Evolutionary conservation across 2,113 vertebrate genomes (phyloP), one percentile per base, ranked within the genome.

Genomic region (Aspidoscelis tigris): DNA sequence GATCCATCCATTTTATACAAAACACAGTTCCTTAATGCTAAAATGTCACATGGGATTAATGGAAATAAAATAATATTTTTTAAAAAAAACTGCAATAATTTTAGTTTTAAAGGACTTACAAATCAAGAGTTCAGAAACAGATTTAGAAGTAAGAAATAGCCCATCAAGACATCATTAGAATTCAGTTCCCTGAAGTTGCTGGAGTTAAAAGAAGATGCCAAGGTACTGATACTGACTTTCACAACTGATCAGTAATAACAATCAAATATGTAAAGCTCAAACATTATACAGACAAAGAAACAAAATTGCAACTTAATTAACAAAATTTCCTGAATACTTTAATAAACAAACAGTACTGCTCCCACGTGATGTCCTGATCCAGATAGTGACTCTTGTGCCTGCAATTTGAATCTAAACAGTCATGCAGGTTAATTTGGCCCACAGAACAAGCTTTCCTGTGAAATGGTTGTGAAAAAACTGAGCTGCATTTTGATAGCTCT

Each of bases 21-120:
- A 85, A 10, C 58, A 22, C 87, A 88, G 88, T 84, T 85, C 75
- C 24, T 93, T 89, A 71, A 75, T 84, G 66, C 84, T 89, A 93
- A 92, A 39, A 88, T 76, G 76, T 76, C 83, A 87, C 79, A 53
- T 88, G 89, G 77, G 20, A 50, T 89, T 91, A 82, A 80, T 80
- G 93, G 92, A 85, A 86, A 64, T 88, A 93, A 93, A 92, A 88
- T 50, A 92, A 88, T 50, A 50, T 50, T 50, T 50, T 50, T 50
- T 9, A 2, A 2, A 50, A 50, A 50, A 50, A 9, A 5, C 8
- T 50, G 47, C 47, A 50, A 50, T 50, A 73, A 55, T 86, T 94
- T 93, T 85, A 89, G 83, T 47, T 73, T 55, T 93, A 90, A 91
- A 78, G 90, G 80, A 78, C 41, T 1, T 90, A 91, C 24, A 91